A percentile compares a stretch with the other conserved stretches of the same genome.
Evolutionary conservation across 2,888 invertebrate species (phyloP).

Genomic region (Zeuzera pyrina): DNA sequence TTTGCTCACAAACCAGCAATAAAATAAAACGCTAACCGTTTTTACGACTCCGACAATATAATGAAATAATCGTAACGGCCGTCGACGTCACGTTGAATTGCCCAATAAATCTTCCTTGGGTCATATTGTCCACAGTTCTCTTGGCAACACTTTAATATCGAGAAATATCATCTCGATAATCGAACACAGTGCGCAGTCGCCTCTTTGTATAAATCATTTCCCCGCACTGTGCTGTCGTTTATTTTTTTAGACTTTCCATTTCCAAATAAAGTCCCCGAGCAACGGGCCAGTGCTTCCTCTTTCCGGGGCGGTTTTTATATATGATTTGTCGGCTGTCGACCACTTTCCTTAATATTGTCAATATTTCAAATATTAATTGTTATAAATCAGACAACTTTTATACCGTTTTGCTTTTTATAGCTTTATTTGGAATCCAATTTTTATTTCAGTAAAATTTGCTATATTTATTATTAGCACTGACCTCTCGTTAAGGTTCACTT

Average conservation of each 20-base stretch:
- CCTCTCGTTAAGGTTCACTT: constrained; percentile 21
- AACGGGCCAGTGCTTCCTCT: constrained; percentile 67
- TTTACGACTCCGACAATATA: constrained; percentile 71
- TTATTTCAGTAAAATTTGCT: constrained; percentile 49
- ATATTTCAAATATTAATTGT: constrained; percentile 73
- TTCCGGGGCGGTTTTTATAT: constrained; percentile 68
- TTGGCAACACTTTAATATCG: constrained; percentile 72
- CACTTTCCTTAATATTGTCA: constrained; percentile 71
- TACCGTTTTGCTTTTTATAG: constrained; percentile 42
- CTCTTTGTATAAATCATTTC: constrained; percentile 61
- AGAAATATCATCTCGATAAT: constrained; percentile 71
- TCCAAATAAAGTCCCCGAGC: constrained; percentile 70
- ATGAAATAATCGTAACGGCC: constrained; percentile 72
- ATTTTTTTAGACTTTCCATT: constrained; percentile 73
- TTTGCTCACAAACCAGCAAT: constrained; percentile 53
- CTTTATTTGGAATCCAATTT: constrained; percentile 52
- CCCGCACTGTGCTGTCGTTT: constrained; percentile 60
- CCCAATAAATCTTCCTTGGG: constrained; percentile 69
- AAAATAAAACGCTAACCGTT: constrained; percentile 69
- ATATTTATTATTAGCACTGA: constrained; percentile 25
- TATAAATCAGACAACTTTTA: constrained; percentile 67
- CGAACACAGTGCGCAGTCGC: constrained; percentile 59
- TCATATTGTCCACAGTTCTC: constrained; percentile 71
- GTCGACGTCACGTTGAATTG: constrained; percentile 65
- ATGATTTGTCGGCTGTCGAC: constrained; percentile 70